Evolutionary conservation across 2,797 vertebrate species (phyloP), one percentile per base, ranked within the genome.

Genomic region (Mormyrus hasselquistii): DNA sequence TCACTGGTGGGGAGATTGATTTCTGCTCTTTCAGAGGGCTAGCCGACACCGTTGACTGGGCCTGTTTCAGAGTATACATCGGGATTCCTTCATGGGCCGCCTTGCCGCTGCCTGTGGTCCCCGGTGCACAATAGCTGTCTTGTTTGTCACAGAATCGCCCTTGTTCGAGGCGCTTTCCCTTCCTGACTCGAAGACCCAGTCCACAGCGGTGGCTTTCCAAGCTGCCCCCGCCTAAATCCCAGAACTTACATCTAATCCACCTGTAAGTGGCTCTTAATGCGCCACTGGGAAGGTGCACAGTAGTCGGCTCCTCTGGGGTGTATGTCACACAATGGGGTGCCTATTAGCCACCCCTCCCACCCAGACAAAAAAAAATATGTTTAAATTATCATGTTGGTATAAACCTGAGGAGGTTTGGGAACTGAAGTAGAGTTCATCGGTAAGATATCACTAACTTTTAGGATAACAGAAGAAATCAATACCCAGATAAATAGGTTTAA

Each of bases 261-360:
- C 94, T 94, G 94, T 95, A 96, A 95, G 93, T 90, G 90, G 91
- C 91, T 92, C 93, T 93, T 95, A 96, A 96, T 94, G 93, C 93
- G 93, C 92, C 92, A 92, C 92, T 91, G 92, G 93, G 93, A 94
- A 93, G 92, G 62, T 10, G 89, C 91, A 92, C 89, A 89, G 89
- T 90, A 90, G 88, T 90, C 86, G 94, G 92, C 92, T 92, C 93
- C 90, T 92, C 91, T 90, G 91, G 92, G 91, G 91, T 91, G 93
- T 88, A 91, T 88, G 90, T 90, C 92, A 91, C 92, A 96, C 95
- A 95, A 95, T 93, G 93, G 90, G 90, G 91, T 92, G 91, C 95
- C 95, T 95, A 96, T 95, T 93, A 62, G 29, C 92, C 41, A n/a
- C 14, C 14, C 41, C 19, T 57, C 19, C 19, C 55, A 2, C 5